These are phyloP conservation scores for Zoanthus solanderi DNA, from an alignment of 92 coral and sea anemone species.

Conservation along the genomic window DNA sequence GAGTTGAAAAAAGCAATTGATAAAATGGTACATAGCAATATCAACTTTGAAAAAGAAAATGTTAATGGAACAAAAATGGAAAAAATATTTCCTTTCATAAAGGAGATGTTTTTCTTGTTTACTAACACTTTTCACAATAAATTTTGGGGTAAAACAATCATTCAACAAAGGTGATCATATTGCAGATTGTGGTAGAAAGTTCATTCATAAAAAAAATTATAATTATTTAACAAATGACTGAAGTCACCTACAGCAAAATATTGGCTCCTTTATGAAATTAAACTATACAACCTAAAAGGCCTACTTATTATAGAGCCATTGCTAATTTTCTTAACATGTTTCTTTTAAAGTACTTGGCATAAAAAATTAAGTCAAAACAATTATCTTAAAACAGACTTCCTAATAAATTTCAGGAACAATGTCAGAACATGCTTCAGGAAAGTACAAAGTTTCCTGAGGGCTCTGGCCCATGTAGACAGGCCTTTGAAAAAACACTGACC, in stretches of 20 bases:
- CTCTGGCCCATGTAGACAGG: slow-evolving; percentile 40
- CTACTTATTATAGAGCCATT: neutral
- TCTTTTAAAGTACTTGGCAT: neutral
- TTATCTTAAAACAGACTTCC: neutral
- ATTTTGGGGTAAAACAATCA: neutral
- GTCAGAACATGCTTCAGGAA: neutral
- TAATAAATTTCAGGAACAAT: neutral
- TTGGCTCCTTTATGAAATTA: neutral
- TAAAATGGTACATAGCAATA: neutral
- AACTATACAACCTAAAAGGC: neutral
- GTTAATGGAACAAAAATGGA: neutral
- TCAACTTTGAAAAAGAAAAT: slow-evolving; percentile 2
- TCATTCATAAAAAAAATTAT: neutral
- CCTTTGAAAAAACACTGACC: neutral
- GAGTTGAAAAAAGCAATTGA: slow-evolving; percentile 8
- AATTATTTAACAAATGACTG: neutral
- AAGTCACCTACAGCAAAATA: neutral
- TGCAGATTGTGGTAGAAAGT: neutral
- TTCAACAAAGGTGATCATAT: neutral
- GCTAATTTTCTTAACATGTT: neutral
- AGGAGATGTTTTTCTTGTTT: no score
- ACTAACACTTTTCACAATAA: neutral
- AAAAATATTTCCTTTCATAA: neutral
- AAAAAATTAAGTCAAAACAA: neutral
- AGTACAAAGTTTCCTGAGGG: slow-evolving; percentile 22